phyloP scores from a whole-genome alignment of 2,113 vertebrate species.

The Xyrauchen texanus region DNA sequence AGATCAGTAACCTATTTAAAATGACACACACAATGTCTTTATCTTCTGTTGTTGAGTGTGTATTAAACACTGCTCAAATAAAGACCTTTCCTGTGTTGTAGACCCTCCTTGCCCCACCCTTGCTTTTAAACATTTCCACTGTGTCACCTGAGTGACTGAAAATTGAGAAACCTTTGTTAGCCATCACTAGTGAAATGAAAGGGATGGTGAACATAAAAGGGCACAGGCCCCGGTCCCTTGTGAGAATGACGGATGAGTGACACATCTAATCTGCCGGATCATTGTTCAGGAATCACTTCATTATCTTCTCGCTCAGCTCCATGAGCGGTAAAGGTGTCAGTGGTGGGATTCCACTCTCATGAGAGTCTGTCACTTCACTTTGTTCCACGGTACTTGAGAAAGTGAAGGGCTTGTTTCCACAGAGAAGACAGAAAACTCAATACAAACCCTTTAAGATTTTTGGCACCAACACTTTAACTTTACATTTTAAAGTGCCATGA shows the following conservation, averaged over 20 bases:
- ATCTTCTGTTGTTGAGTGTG: slow-evolving; percentile 39
- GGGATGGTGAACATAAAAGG: slow-evolving; percentile 51
- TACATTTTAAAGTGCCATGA: slow-evolving; percentile 4
- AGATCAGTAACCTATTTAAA: slow-evolving; percentile 24
- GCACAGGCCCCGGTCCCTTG: slow-evolving; percentile 47
- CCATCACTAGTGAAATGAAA: slow-evolving; percentile 59
- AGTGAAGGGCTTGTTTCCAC: background rate
- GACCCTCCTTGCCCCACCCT: slow-evolving; percentile 60
- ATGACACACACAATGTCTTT: slow-evolving; percentile 27
- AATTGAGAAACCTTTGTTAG: slow-evolving; percentile 68
- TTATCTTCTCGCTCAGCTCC: slow-evolving; percentile 41
- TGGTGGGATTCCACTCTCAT: background rate
- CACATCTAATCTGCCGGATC: slow-evolving; percentile 57
- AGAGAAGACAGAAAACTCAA: background rate
- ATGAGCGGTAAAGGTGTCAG: slow-evolving; percentile 26
- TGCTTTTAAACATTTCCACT: slow-evolving; percentile 60
- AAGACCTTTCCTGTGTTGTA: slow-evolving; percentile 59
- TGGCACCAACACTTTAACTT: slow-evolving; percentile 29
- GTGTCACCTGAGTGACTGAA: slow-evolving; percentile 58
- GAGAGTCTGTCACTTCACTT: background rate
- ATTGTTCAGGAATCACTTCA: slow-evolving; percentile 54
- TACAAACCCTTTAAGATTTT: slow-evolving; percentile 9
- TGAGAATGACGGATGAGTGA: slow-evolving; percentile 62
- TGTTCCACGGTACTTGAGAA: background rate
- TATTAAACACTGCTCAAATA: slow-evolving; percentile 52